phyloP scores from a whole-genome alignment of 2,797 vertebrate genomes.

The Rhadinocentrus ornatus region DNA sequence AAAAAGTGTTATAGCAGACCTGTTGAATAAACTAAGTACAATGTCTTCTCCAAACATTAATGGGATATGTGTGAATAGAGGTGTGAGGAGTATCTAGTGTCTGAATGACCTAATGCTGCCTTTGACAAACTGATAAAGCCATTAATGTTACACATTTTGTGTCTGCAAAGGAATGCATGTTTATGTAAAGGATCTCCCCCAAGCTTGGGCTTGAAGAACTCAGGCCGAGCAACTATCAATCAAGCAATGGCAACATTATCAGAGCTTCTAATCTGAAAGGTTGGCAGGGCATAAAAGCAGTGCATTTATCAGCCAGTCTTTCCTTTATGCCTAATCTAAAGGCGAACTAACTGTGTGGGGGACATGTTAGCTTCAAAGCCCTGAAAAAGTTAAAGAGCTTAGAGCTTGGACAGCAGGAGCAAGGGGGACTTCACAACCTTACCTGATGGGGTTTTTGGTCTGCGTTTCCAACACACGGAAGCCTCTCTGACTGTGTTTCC shows the following conservation, averaged over 20 bases:
- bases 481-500: conserved; percentile 77
- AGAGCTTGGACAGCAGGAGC: conserved; percentile 76
- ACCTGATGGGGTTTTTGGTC: conserved; percentile 86
- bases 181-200: conserved; percentile 13
- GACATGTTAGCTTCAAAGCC: conserved; percentile 78
- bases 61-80: neutral
- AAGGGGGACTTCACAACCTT: conserved; percentile 83
- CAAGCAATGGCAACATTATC: conserved; percentile 66
- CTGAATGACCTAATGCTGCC: neutral
- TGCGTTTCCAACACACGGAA: conserved; percentile 74
- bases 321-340: conserved; percentile 61
- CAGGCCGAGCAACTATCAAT: conserved; percentile 48
- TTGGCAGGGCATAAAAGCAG: conserved; percentile 70
- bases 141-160: neutral
- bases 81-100: neutral
- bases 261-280: conserved; percentile 68
- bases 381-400: conserved; percentile 75
- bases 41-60: neutral
- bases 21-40: neutral
- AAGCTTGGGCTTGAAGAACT: conserved; percentile 31
- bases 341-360: conserved; percentile 51
- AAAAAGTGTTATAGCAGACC: neutral
- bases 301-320: conserved; percentile 71
- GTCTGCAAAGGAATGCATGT: neutral
- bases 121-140: neutral